Base-by-base conservation (phyloP, 2,797 vertebrate species). In the Arrhamphus sclerolepis region DNA sequence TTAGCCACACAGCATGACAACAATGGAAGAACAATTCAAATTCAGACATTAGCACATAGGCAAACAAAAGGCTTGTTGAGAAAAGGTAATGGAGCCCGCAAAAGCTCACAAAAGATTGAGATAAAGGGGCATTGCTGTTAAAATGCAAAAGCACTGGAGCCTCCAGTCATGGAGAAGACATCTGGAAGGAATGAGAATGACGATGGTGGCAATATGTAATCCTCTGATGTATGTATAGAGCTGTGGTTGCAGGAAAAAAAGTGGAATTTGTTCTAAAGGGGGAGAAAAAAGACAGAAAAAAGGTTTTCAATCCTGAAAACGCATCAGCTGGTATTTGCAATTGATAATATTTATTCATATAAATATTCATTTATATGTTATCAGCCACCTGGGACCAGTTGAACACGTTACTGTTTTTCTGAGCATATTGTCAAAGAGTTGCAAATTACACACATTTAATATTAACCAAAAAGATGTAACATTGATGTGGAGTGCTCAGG, bases 71-170 rank as follows among this genome's bases (percentile, higher is more conserved):
- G 69, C 70, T 67, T 76, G 78, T 84, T 74, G 81, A 87, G 72
- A 78, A 89, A 91, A 90, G 85, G 87, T 91, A 92, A 90, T 89
- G 89, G 88, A 92, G 88, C 82, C 77, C 54, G 85, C 63, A 46
- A 57, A 82, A 84, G 70, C 29, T 46, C 69, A 84, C 78, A 87
- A 89, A 82, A 77, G 62, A 70, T 55, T 2, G 66, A 80, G 88
- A 91, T 88, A 89, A 83, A 90, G 75, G 86, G 75, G 66, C 64
- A 67, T 48, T 54, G 62, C 69, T 48, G 81, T 84, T 65, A 65
- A 86, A 87, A 90, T 81, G 75, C 65, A 75, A 51, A 80, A 41
- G 53, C 55, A 29, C 69, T 56, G 42, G 58, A 71, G 64, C 31
- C 51, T 49, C n/a, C 42, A 46, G 47, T 64, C 59, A 78, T 43